A percentile compares a stretch with the other conserved stretches of the same genome.
phyloP scores from a whole-genome alignment of 2,888 invertebrate genomes.

The Caenorhabditis sp. region DNA sequence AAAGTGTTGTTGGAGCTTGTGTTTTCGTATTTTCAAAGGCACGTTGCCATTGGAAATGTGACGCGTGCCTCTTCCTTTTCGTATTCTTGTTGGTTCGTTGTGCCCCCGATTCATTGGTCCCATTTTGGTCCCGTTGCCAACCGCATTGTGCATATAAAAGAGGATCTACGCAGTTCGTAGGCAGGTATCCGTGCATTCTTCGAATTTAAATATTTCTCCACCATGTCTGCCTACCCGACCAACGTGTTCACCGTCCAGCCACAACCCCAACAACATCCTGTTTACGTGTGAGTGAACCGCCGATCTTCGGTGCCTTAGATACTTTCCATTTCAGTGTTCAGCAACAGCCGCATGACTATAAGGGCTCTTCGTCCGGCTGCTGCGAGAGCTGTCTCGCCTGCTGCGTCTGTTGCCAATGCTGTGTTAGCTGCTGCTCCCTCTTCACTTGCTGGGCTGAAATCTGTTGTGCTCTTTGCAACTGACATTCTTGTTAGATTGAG shows the following conservation, averaged over 20 bases:
- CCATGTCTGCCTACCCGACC: constrained; percentile 13
- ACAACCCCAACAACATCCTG: constrained; percentile 17
- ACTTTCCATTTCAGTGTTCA: constrained; percentile 19
- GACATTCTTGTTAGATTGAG: too few species aligned
- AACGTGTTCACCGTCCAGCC: constrained; percentile 35
- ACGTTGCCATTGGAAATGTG: constrained; percentile 36
- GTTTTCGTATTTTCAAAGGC: constrained; percentile 15
- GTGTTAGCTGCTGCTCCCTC: constrained; percentile 38
- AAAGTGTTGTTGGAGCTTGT: background rate
- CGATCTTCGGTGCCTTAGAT: background rate
- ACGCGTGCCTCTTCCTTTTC: background rate
- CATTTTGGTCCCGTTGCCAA: constrained; percentile 8
- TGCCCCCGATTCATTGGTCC: constrained; percentile 2
- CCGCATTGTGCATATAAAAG: constrained; percentile 13
- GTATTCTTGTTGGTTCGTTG: background rate
- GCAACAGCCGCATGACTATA: constrained; percentile 11
- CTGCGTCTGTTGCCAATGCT: constrained; percentile 38
- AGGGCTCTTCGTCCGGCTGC: constrained; percentile 13
- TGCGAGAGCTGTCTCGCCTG: constrained; percentile 31
- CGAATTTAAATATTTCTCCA: too few species aligned
- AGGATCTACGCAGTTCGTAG: too few species aligned
- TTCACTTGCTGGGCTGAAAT: constrained; percentile 38
- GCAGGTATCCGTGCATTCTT: too few species aligned
- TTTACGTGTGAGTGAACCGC: constrained; percentile 22
- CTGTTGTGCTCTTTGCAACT: constrained; percentile 26